A percentile compares a stretch with the other conserved stretches of the same genome.
phyloP scores from a whole-genome alignment of 2,113 vertebrate species.

The Mionectes macconnelli region DNA sequence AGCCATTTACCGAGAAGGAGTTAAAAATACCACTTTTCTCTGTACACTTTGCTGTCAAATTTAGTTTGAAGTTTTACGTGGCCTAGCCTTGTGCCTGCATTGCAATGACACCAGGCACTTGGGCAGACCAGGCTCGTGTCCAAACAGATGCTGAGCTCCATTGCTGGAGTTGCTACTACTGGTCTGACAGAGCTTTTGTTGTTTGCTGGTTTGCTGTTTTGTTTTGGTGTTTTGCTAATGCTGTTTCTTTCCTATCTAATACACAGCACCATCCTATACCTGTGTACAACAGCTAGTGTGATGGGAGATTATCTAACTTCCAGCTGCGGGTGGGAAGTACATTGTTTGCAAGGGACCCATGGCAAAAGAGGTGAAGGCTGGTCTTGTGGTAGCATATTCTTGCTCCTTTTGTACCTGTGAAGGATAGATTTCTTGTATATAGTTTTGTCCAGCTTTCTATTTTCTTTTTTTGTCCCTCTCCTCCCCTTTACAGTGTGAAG shows the following conservation, averaged over 20 bases:
- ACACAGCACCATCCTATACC: background rate
- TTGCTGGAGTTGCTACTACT: background rate
- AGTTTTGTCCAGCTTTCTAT: background rate
- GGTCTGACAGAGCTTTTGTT: background rate
- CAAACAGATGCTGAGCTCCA: background rate
- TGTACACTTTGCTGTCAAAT: background rate
- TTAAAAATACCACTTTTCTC: background rate
- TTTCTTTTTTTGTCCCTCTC: background rate
- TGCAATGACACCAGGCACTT: background rate
- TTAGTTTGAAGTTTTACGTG: background rate
- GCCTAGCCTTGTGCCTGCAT: background rate
- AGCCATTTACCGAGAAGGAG: rapidly evolving
- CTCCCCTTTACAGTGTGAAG: background rate
- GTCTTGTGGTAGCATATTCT: background rate
- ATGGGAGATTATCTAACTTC: background rate
- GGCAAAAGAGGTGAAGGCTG: background rate
- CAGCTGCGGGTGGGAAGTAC: no score
- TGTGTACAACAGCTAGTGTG: no score
- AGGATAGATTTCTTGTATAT: background rate
- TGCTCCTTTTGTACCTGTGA: background rate
- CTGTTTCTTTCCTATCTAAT: background rate
- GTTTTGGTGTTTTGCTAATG: background rate
- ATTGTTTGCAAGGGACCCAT: background rate
- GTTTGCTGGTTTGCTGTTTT: background rate
- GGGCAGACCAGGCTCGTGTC: background rate